phyloP scores from a whole-genome alignment of 2,888 invertebrate genomes.

The Panzeria rudis region DNA sequence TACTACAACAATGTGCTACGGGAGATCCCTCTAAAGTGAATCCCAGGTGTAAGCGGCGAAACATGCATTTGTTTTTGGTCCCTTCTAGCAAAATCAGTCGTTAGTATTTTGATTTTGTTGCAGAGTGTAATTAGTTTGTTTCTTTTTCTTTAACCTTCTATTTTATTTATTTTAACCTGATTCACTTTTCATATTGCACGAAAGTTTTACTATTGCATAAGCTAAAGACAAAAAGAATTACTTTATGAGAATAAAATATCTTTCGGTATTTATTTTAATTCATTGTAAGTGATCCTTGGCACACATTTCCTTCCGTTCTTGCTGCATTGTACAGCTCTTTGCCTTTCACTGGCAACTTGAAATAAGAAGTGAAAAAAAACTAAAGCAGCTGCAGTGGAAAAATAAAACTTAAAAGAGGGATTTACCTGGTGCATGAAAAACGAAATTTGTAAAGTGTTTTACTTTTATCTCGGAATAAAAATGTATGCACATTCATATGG shows the following conservation, averaged over 20 bases:
- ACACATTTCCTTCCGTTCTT: conserved; percentile 5
- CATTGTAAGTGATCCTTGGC: conserved; percentile 24
- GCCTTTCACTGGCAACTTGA: neutral
- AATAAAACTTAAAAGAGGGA: neutral
- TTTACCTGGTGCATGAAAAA: neutral
- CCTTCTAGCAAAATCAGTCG: too few relatives aligned
- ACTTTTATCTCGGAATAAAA: neutral
- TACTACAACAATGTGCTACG: too few relatives aligned
- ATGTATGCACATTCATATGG: neutral
- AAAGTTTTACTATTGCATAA: neutral
- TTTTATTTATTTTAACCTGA: neutral
- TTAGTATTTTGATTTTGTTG: too few relatives aligned
- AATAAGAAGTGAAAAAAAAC: neutral
- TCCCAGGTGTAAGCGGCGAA: too few relatives aligned
- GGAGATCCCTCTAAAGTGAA: too few relatives aligned
- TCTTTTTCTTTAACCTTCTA: neutral
- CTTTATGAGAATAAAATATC: neutral
- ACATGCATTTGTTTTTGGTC: too few relatives aligned
- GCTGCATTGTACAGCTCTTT: neutral
- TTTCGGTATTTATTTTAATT: conserved; percentile 5
- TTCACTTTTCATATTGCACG: neutral
- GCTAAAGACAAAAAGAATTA: neutral
- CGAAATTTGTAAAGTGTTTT: conserved; percentile 1
- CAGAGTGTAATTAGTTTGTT: neutral
- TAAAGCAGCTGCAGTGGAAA: neutral